These are phyloP conservation scores for Andricus curvator DNA, from an alignment of 2,888 invertebrate genomes.

Conservation along the genomic window DNA sequence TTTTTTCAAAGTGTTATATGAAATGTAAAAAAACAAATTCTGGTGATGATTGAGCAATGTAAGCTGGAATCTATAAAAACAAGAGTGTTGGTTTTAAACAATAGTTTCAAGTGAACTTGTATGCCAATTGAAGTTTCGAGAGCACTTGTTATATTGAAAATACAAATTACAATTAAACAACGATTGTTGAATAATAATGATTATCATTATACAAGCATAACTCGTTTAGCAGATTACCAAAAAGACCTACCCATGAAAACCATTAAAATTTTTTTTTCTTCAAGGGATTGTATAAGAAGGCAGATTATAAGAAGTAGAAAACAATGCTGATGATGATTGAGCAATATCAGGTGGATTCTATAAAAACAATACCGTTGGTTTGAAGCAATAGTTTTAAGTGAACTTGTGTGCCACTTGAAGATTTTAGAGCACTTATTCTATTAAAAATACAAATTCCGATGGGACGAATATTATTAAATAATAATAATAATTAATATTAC, in stretches of 20 bases:
- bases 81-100: background rate
- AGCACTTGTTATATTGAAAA: no score
- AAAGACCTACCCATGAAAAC: no score
- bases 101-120: background rate
- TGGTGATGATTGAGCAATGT: constrained; percentile 12
- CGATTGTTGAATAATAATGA: no score
- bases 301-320: no score
- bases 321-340: background rate
- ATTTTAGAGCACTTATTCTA: background rate
- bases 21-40: background rate
- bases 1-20: constrained; percentile 36
- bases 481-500: no score
- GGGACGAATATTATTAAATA: background rate
- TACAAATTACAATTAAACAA: no score
- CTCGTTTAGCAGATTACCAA: no score
- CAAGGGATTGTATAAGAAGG: no score
- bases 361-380: background rate
- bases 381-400: background rate
- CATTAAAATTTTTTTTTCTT: no score
- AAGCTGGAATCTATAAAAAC: constrained; percentile 2
- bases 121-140: background rate
- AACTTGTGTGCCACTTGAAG: constrained; percentile 8
- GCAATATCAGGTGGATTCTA: constrained; percentile 9
- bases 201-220: no score
- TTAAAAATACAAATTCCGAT: background rate